Conservation (phyloP, 1,140 invertebrate species). For the Pachyrhynchus sulphureomaculatus region DNA sequence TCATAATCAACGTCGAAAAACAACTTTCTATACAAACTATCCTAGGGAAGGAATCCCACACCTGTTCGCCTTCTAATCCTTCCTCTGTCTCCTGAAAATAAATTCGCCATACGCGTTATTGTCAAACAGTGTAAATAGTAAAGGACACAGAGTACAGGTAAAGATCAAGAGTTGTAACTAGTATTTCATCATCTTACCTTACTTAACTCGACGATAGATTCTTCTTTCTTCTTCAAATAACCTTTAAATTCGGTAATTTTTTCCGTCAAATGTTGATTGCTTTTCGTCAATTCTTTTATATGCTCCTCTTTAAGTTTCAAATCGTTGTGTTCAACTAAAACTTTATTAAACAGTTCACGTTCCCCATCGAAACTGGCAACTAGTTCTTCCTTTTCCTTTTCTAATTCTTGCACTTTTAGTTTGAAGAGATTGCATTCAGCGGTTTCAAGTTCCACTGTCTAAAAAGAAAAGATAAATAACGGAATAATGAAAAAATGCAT, state of each 20-base stretch:
- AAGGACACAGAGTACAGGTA: too few species aligned
- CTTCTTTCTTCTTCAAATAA: conserved; percentile 30
- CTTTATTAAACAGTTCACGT: conserved; percentile 30
- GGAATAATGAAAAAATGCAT: too few species aligned
- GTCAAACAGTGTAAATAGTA: too few species aligned
- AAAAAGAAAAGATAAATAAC: too few species aligned
- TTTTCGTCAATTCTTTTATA: conserved; percentile 53
- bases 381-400: conserved; percentile 30
- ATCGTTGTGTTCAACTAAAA: conserved; percentile 26
- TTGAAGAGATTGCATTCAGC: conserved; percentile 36
- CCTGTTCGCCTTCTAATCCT: too few species aligned
- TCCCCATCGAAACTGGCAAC: conserved; percentile 28
- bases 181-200: conserved; percentile 43
- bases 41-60: too few species aligned
- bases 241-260: conserved; percentile 49
- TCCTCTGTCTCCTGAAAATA: too few species aligned
- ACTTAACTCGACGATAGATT: conserved; percentile 33
- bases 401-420: conserved; percentile 37
- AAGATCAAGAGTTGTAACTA: too few species aligned
- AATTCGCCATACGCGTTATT: too few species aligned
- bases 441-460: conserved; percentile 45
- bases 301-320: conserved; percentile 41
- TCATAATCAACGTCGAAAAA: too few species aligned
- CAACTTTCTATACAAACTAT: too few species aligned
- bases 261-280: conserved; percentile 46